Conservation (phyloP, 2,797 vertebrate species). For the Aotus griseimembra region DNA sequence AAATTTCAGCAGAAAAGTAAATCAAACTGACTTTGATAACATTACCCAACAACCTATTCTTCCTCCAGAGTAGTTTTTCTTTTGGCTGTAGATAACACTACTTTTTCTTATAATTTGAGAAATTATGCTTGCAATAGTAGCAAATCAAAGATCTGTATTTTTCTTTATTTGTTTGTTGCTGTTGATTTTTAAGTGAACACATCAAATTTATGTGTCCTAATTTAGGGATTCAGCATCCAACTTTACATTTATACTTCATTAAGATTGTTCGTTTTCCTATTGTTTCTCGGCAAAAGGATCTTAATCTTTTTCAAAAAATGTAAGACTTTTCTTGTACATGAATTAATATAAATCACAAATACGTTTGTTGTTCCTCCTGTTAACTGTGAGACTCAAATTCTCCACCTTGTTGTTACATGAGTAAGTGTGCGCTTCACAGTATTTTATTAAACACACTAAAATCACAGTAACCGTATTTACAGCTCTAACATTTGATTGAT, state of each 20-base stretch:
- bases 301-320: background rate
- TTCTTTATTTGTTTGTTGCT: background rate
- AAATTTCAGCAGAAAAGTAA: slow-evolving; percentile 72
- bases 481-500: background rate
- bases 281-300: background rate
- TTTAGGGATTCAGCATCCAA: background rate
- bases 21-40: slow-evolving; percentile 61
- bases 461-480: background rate
- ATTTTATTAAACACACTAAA: background rate
- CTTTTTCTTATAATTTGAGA: slow-evolving; percentile 30
- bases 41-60: slow-evolving; percentile 50
- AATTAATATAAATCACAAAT: background rate
- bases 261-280: background rate
- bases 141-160: background rate
- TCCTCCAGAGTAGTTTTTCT: background rate
- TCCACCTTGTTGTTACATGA: background rate
- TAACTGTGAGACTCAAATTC: background rate
- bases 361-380: background rate
- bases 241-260: background rate
- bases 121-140: background rate
- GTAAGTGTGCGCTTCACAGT: background rate
- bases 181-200: slow-evolving; percentile 21
- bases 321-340: background rate
- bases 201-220: background rate
- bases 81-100: slow-evolving; percentile 55